These are phyloP conservation scores for Florisuga fusca DNA, from an alignment of 2,797 vertebrate species.

Conservation along the genomic window DNA sequence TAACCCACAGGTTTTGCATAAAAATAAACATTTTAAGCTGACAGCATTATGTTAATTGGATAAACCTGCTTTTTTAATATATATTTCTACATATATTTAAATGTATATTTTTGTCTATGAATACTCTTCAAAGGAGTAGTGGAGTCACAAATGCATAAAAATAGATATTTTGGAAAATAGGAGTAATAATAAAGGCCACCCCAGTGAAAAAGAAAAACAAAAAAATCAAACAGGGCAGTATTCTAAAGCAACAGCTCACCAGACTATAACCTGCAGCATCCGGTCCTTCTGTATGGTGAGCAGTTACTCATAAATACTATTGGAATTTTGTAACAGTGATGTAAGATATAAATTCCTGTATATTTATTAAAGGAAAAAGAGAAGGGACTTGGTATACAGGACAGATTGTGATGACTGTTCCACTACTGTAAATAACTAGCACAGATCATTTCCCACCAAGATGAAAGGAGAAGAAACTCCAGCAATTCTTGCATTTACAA, in stretches of 20 bases:
- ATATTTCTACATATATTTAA: constrained; percentile 43
- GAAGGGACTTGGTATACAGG: not conserved
- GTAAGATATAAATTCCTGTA: not conserved
- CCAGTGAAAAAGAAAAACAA: not conserved
- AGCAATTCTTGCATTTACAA: not conserved
- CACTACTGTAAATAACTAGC: not conserved
- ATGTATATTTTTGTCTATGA: constrained; percentile 39
- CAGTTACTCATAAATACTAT: not conserved
- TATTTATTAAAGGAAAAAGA: not conserved
- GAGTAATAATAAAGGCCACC: constrained; percentile 8
- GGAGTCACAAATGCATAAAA: constrained; percentile 71
- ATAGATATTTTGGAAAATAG: constrained; percentile 46
- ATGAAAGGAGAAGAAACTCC: not conserved
- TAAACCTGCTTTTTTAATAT: constrained; percentile 15
- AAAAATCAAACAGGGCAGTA: not conserved
- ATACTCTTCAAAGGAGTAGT: constrained; percentile 49
- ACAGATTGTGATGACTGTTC: not conserved
- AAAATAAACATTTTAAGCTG: constrained; percentile 68
- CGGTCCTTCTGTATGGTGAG: constrained; percentile 31
- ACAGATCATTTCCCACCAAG: not conserved
- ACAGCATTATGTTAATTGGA: constrained; percentile 3
- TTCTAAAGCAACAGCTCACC: constrained; percentile 38
- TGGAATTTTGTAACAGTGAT: not conserved
- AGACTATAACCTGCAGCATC: not conserved
- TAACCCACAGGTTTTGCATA: constrained; percentile 46